These are phyloP conservation scores for Seison nebaliae DNA, from an alignment of 1,140 invertebrate species.

Conservation along the genomic window DNA sequence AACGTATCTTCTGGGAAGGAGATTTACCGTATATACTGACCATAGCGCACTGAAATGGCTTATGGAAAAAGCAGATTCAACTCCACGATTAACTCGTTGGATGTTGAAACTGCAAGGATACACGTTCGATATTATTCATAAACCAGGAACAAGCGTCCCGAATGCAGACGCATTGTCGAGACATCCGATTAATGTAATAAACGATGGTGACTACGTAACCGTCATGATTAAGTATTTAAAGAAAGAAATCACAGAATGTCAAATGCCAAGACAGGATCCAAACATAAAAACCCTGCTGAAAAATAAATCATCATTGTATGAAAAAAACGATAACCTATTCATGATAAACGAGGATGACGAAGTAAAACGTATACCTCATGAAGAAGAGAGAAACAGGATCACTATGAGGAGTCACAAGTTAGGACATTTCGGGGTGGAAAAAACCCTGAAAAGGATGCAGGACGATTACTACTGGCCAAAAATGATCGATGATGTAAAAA, in stretches of 20 bases:
- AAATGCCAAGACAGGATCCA: background rate
- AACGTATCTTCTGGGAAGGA: conserved; percentile 7
- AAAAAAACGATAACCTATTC: background rate
- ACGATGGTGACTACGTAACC: background rate
- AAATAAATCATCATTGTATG: background rate
- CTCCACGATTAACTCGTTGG: conserved; percentile 19
- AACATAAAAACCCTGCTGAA: background rate
- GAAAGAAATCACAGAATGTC: background rate
- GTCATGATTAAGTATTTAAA: background rate
- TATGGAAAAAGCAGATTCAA: conserved; percentile 21
- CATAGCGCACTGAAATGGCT: conserved; percentile 10
- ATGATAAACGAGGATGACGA: background rate
- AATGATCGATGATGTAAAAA: too few relatives aligned
- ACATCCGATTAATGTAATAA: background rate
- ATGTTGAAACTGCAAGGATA: conserved; percentile 2
- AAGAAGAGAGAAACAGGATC: background rate
- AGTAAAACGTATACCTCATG: too few relatives aligned
- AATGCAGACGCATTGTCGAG: conserved; percentile 13
- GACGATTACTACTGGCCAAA: background rate
- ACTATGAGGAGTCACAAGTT: background rate
- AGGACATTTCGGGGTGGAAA: background rate
- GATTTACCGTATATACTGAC: conserved; percentile 10
- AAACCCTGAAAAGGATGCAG: background rate
- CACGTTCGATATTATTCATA: conserved; percentile 12
- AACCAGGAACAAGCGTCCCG: conserved; percentile 1